These are phyloP conservation scores for Hippocampus zosterae DNA, from an alignment of 2,113 vertebrate genomes.

Conservation along the genomic window DNA sequence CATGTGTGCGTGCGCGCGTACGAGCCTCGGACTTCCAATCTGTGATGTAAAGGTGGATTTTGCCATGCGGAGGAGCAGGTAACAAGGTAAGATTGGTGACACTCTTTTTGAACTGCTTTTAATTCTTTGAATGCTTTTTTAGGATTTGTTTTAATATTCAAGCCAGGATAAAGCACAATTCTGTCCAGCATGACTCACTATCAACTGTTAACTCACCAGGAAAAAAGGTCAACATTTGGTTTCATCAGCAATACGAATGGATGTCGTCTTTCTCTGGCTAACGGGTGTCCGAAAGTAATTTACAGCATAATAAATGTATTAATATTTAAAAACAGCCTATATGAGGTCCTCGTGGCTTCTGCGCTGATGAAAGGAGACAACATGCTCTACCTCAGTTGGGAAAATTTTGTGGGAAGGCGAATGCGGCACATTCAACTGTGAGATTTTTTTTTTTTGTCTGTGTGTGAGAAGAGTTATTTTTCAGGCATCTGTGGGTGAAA, in stretches of 20 bases:
- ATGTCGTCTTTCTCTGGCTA: slow-evolving; percentile 29
- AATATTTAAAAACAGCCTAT: slow-evolving; percentile 6
- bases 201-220: slow-evolving; percentile 26
- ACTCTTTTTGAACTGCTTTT: slow-evolving; percentile 1
- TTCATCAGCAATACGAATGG: slow-evolving; percentile 49
- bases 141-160: slow-evolving; percentile 12
- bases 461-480: slow-evolving; percentile 22
- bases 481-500: background rate
- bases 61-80: slow-evolving; percentile 56
- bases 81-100: slow-evolving; percentile 55
- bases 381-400: slow-evolving; percentile 22
- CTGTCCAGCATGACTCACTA: slow-evolving; percentile 11
- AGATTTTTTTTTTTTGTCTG: slow-evolving; percentile 12
- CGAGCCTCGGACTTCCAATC: slow-evolving; percentile 39
- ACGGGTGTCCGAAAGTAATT: slow-evolving; percentile 13
- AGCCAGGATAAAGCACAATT: slow-evolving; percentile 3
- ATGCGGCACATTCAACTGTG: slow-evolving; percentile 25
- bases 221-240: slow-evolving; percentile 41
- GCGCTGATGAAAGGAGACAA: slow-evolving; percentile 23
- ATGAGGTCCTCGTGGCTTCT: slow-evolving; percentile 21
- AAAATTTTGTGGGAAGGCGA: slow-evolving; percentile 7
- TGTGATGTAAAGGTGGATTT: slow-evolving; percentile 62
- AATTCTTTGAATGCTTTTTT: background rate
- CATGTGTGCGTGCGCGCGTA: no score
- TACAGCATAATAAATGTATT: background rate